Conservation (phyloP, 2,113 vertebrate species). For the Equus przewalskii region DNA sequence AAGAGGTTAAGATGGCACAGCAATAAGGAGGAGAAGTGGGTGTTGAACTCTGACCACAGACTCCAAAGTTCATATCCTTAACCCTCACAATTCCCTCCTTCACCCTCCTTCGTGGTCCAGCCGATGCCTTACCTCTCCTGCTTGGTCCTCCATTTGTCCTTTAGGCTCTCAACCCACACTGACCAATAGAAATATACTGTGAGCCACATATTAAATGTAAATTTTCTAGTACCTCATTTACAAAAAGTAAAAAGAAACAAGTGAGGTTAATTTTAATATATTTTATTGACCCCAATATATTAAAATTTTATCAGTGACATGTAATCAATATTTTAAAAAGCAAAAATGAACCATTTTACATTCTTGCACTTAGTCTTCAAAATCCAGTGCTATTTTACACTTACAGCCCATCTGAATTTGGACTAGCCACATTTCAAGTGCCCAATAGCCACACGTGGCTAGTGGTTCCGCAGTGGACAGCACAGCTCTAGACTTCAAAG, state of each 20-base stretch:
- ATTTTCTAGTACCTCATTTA: not conserved
- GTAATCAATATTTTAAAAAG: constrained; percentile 15
- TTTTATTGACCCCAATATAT: constrained; percentile 37
- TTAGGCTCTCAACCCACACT: not conserved
- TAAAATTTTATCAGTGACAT: not conserved
- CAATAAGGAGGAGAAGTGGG: not conserved
- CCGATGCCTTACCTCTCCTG: not conserved
- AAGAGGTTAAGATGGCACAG: not conserved
- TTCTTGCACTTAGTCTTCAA: constrained; percentile 14
- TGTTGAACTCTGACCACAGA: not conserved
- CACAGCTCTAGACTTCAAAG: not conserved
- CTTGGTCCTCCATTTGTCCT: not conserved
- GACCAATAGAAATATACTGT: not conserved
- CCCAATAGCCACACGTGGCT: not conserved
- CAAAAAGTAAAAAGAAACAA: not conserved
- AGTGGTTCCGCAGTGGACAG: not conserved
- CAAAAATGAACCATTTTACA: not conserved
- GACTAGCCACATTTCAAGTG: not conserved
- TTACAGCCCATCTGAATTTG: not conserved
- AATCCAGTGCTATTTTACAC: not conserved
- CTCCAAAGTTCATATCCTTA: not conserved
- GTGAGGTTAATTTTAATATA: not conserved
- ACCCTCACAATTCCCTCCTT: not conserved
- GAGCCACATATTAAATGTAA: not conserved
- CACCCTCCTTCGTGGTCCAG: not conserved